Conservation (phyloP, 2,888 invertebrate genomes). For the Syrista parreyssii region DNA sequence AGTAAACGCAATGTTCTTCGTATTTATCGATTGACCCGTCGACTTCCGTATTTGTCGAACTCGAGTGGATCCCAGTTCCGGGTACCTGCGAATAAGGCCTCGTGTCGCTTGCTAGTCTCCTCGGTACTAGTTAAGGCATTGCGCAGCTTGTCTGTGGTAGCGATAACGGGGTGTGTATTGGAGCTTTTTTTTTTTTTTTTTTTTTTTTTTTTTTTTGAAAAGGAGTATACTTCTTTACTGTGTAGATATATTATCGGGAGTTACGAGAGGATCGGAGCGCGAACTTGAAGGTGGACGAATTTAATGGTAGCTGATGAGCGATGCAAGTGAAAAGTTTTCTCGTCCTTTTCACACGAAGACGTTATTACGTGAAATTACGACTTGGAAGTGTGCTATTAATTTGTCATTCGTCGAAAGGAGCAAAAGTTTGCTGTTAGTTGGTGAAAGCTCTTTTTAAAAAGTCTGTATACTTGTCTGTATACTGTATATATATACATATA, state of each 20-base stretch:
- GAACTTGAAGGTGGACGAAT: not conserved
- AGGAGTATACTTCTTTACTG: not conserved
- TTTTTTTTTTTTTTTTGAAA: too few species aligned
- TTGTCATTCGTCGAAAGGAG: conserved; percentile 27
- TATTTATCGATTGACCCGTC: conserved; percentile 19
- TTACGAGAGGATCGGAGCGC: not conserved
- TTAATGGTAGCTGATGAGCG: not conserved
- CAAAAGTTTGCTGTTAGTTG: not conserved
- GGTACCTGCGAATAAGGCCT: conserved; percentile 28
- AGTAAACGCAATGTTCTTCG: conserved; percentile 34
- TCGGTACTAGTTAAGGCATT: conserved; percentile 21
- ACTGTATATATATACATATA: not conserved
- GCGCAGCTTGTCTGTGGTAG: not conserved
- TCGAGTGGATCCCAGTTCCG: conserved; percentile 25
- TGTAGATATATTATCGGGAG: not conserved
- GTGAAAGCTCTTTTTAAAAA: not conserved
- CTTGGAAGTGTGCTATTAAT: conserved; percentile 48
- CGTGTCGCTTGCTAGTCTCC: conserved; percentile 20
- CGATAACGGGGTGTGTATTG: not conserved
- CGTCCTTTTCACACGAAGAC: conserved; percentile 35
- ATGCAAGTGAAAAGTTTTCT: conserved; percentile 37
- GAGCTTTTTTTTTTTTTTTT: conserved; percentile 29
- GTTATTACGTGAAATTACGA: conserved; percentile 12
- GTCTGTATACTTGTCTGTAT: not conserved
- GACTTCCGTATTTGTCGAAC: conserved; percentile 22